Evolutionary conservation across 2,797 vertebrate species (phyloP), one percentile per base, ranked within the genome.

Genomic region (Etheostoma nigrum): DNA sequence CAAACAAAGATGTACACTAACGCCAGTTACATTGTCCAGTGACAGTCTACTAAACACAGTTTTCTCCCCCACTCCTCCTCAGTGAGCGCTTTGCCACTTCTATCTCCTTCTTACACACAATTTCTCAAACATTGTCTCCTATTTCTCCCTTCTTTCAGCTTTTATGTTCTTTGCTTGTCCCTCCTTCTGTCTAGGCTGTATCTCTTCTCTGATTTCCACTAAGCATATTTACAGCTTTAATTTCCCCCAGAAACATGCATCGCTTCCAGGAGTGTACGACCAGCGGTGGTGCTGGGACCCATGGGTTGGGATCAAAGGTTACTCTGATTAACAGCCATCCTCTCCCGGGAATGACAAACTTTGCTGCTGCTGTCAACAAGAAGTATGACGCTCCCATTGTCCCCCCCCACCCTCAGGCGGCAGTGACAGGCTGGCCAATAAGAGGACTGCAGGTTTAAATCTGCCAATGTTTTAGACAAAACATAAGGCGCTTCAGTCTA

Each of bases 391-490:
- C 93, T 92, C 77, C 91, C 91, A 96, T 96, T 96, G 95, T 96
- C 73, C 36, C 82, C 88, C 92, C 92, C 84, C 77, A 23, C 81
- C 89, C 92, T 79, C 89, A 91, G 93, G 94, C 95, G 94, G 95
- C 96, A 94, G 91, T 96, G 96, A 96, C 91, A 93, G 92, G 91
- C 93, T 93, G 92, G 89, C 95, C 97, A 97, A 96, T 97, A 95
- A 95, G 92, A 94, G 95, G 91, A 94, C 95, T 95, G 92, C 95
- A 95, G 94, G 93, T 92, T 92, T 86, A 97, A 96, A 96, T 95
- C 94, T 96, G 95, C 95, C 96, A 97, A 95, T 96, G 94, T 82
- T 96, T 89, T 94, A 93, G 95, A 95, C 96, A 96, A 98, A 99
- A 97, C 95, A 97, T 88, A 96, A 95, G 93, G 90, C 95, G 83